A percentile compares a stretch with the other conserved stretches of the same genome.
These are phyloP conservation scores for Oscheius sp. DNA, from an alignment of 2,888 invertebrate genomes.

Conservation along the genomic window DNA sequence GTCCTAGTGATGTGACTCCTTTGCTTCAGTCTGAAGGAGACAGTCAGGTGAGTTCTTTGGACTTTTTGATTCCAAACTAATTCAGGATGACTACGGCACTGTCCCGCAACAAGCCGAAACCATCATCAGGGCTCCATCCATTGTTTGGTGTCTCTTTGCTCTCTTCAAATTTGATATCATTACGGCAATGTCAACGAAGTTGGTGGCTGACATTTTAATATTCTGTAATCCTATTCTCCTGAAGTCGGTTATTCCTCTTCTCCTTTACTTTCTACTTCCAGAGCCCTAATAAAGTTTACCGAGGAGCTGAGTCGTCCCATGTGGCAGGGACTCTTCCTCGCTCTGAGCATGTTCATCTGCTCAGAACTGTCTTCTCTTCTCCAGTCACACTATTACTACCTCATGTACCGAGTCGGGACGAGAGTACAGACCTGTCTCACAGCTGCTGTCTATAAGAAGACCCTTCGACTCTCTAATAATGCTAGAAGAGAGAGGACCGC, in stretches of 20 bases:
- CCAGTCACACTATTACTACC: conserved; percentile 70
- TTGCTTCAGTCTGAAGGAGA: conserved; percentile 45
- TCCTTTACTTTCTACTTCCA: conserved; percentile 21
- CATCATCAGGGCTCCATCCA: conserved; percentile 41
- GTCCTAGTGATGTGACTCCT: conserved; percentile 46
- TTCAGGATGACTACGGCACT: conserved; percentile 55
- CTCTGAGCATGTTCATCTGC: conserved; percentile 65
- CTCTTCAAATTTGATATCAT: conserved; percentile 70
- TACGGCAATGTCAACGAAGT: conserved; percentile 66
- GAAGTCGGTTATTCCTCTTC: conserved; percentile 45
- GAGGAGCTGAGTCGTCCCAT: conserved; percentile 65
- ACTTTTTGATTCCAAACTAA: background rate
- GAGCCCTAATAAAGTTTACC: conserved; percentile 66
- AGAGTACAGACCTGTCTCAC: conserved; percentile 69
- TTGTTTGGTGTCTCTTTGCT: conserved; percentile 57
- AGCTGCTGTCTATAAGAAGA: conserved; percentile 73
- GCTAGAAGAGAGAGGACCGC: conserved; percentile 76
- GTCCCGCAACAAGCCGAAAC: conserved; percentile 32
- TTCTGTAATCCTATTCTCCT: conserved; percentile 69
- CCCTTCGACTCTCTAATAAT: conserved; percentile 75
- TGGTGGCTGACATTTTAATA: conserved; percentile 63
- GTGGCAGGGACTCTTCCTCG: conserved; percentile 69
- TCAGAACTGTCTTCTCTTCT: conserved; percentile 69
- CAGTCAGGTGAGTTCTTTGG: background rate
- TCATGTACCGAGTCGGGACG: conserved; percentile 72